phyloP scores from a whole-genome alignment of 2,888 invertebrate species.

The Drosophila macrothrix region DNA sequence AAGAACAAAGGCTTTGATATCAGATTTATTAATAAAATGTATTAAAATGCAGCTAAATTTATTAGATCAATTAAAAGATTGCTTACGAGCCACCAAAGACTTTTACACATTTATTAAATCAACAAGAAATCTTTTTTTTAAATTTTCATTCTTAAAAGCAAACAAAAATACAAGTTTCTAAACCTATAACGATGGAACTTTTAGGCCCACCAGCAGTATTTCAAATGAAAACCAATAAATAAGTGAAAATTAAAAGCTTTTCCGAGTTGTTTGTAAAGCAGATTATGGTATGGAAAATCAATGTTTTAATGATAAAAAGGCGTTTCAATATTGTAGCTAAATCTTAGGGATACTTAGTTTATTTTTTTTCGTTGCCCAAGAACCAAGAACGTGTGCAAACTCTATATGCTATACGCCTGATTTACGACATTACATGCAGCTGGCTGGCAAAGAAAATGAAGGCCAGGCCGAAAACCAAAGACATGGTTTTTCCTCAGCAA shows the following conservation, averaged over 20 bases:
- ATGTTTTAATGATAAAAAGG: not conserved
- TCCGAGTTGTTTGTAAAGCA: not conserved
- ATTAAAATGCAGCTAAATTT: not conserved
- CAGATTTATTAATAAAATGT: not conserved
- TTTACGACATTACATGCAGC: not conserved
- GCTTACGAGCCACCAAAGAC: not conserved
- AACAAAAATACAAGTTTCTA: not conserved
- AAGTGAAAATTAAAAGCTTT: not conserved
- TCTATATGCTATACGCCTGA: not conserved
- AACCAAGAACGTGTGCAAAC: conserved; percentile 9
- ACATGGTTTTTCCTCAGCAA: conserved; percentile 16
- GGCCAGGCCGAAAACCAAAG: conserved; percentile 16
- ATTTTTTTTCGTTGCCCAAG: not conserved
- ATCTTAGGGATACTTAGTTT: not conserved
- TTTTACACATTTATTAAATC: not conserved
- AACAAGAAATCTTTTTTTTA: not conserved
- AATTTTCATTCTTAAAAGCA: not conserved
- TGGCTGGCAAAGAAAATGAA: conserved; percentile 8
- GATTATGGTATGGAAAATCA: not conserved
- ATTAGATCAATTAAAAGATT: too few species aligned
- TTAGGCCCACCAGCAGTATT: too few species aligned
- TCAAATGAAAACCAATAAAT: not conserved
- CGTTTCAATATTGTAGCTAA: not conserved
- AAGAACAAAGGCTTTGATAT: not conserved
- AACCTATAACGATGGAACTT: not conserved